Evolutionary conservation across 2,113 vertebrate species (phyloP), one percentile per base, ranked within the genome.

Genomic region (Tringa solitaria): DNA sequence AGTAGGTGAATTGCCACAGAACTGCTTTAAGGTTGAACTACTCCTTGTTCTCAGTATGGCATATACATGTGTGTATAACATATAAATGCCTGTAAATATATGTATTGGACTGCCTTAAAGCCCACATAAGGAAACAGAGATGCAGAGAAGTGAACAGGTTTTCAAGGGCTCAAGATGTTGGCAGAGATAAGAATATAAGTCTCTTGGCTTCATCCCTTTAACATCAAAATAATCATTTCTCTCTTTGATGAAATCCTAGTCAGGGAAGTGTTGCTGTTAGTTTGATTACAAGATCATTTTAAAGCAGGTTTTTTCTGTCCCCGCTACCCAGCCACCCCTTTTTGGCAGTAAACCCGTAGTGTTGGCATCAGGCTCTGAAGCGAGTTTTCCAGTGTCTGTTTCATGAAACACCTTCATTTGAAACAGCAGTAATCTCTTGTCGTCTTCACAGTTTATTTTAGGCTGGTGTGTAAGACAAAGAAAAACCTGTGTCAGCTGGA

Each of bases 391-490:
- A 37, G 53, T 57, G n/a, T 61, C 33, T 73, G 7, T 74, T 91
- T 85, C 15, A 12, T 50, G 41, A 79, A 73, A 56, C n/a, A 45
- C 41, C 10, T 4, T 87, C 23, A 56, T 84, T 23, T 81, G 30
- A 93, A 93, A 72, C 21, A 35, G 60, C 43, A 60, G 43, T 27
- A 51, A 77, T 28, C 50, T 56, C n/a, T 90, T 91, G 64, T 69
- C 30, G 27, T 67, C 78, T 60, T 81, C 35, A 24, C 51, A 48
- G 54, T 95, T 97, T 92, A 84, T 93, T 95, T 78, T 33, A 88
- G 65, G 56, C 59, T 61, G 54, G 61, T 24, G 19, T 93, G 50
- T 56, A 87, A 84, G 91, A 91, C 86, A 93, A 76, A 87, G 39
- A 13, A 79, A 77, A n/a, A 41, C 0, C 6, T 19, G 4, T 57